Base-by-base conservation (phyloP, 2,113 vertebrate genomes). In the Aspidoscelis tigris region DNA sequence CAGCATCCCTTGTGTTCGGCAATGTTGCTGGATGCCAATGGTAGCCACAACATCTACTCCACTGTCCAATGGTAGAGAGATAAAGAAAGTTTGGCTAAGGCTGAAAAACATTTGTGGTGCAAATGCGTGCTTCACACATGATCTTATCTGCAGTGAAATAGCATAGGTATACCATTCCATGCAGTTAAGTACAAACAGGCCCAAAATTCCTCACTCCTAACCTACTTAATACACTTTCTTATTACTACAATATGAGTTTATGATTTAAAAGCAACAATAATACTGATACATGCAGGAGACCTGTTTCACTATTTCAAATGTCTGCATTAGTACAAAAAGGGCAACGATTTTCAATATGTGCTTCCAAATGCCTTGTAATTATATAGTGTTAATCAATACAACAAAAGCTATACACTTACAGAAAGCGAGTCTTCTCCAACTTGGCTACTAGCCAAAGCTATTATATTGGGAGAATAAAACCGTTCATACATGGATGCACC, bases 401-500 rank as follows among this genome's bases (percentile, higher is more conserved):
- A 33, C 18, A 10, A 41, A 73, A 76, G 81, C 84, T 84, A 87
- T 61, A 4, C 58, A 96, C 98, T 96, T 95, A 99, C 98, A 78
- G 99, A 99, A 79, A 99, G 96, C 1, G 98, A 99, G 94, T 99
- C 99, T 90, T 99, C 98, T 91, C 99, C 99, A 2, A 99, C 96
- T 87, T 99, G 99, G 94, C 99, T 99, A 94, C 98, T 99, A 82
- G 98, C 98, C 90, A 99, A 92, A 55, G 99, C 99, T 96, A 99
- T 98, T 89, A 99, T 96, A 90, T 99, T 99, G 9, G 98, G 98
- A 14, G 99, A 99, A 93, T 99, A 99, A 95, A 99, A 99, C 43
- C 97, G 96, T 89, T 99, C 98, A 71, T 99, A 99, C 99, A 99
- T 99, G 89, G 99, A 99, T 66, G 98, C 99, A 43, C 98, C 99